phyloP scores from a whole-genome alignment of 2,797 vertebrate genomes.

The Neosilurus mollespiculum region DNA sequence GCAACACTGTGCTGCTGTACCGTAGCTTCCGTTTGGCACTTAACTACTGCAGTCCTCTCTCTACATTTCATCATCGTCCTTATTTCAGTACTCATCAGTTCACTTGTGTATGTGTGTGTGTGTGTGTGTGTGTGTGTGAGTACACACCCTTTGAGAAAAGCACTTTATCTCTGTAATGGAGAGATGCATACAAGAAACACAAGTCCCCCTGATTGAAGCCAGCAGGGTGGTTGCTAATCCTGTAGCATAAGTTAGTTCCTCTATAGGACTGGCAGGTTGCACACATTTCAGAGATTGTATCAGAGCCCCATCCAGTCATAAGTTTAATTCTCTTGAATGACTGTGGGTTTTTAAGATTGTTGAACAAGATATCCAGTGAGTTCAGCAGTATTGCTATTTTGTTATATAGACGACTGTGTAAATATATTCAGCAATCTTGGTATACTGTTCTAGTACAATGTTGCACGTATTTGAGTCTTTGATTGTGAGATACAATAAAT shows the following conservation, averaged over 20 bases:
- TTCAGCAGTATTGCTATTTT: constrained; percentile 79
- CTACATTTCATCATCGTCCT: constrained; percentile 3
- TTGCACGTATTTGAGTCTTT: constrained; percentile 76
- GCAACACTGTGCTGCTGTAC: not conserved
- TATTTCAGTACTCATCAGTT: not conserved
- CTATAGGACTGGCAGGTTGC: constrained; percentile 63
- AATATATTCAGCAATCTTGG: constrained; percentile 75
- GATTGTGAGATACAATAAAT: constrained; percentile 78
- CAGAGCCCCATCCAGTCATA: not conserved
- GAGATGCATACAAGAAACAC: not conserved
- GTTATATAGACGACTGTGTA: constrained; percentile 80
- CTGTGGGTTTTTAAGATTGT: constrained; percentile 56
- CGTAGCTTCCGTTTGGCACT: not conserved
- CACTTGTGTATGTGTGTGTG: not conserved
- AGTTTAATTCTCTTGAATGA: constrained; percentile 48
- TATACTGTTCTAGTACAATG: constrained; percentile 75
- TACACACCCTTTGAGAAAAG: constrained; percentile 69
- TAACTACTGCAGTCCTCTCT: not conserved
- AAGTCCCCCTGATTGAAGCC: not conserved
- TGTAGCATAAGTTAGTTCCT: not conserved
- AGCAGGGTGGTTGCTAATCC: constrained; percentile 3
- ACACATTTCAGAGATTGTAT: constrained; percentile 54
- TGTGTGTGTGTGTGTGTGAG: not conserved
- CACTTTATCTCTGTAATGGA: constrained; percentile 83
- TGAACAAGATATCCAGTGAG: constrained; percentile 57